A percentile compares a stretch with the other conserved stretches of the same genome.
Evolutionary conservation across 2,113 vertebrate species (phyloP).

Genomic region (Zosterops pallidus): DNA sequence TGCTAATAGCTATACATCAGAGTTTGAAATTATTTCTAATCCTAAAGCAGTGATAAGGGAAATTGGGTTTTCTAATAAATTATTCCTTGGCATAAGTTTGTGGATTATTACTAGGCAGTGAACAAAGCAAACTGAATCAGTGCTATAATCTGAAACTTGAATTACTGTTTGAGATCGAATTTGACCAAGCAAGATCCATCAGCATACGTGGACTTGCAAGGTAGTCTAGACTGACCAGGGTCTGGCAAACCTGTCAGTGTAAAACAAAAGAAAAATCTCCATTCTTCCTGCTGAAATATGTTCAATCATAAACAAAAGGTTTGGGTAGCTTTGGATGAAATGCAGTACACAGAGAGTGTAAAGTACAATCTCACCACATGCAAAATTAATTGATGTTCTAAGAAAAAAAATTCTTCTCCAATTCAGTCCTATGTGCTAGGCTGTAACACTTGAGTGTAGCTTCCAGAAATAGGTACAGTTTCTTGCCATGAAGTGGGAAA

Average conservation of each 20-base stretch:
- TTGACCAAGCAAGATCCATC: background rate
- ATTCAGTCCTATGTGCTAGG: background rate
- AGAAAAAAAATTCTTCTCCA: background rate
- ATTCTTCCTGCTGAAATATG: background rate
- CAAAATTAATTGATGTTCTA: background rate
- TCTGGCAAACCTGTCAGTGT: background rate
- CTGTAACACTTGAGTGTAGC: background rate
- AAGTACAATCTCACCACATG: background rate
- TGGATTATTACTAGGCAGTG: background rate
- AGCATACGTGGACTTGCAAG: background rate
- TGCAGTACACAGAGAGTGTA: rapidly evolving
- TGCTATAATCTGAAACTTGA: background rate
- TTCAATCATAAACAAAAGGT: background rate
- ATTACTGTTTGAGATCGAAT: background rate
- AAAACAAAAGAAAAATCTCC: background rate
- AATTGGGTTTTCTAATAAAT: background rate
- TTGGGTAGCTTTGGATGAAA: background rate
- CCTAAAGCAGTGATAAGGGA: background rate
- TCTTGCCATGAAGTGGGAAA: background rate
- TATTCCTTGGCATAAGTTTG: background rate
- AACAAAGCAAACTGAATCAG: background rate
- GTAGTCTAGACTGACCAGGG: background rate
- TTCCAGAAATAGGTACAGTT: background rate
- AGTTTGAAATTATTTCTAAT: constrained; percentile 11
- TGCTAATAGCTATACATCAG: background rate